phyloP scores from a whole-genome alignment of 1,140 invertebrate species.

The Drosophila pseudoananassae region DNA sequence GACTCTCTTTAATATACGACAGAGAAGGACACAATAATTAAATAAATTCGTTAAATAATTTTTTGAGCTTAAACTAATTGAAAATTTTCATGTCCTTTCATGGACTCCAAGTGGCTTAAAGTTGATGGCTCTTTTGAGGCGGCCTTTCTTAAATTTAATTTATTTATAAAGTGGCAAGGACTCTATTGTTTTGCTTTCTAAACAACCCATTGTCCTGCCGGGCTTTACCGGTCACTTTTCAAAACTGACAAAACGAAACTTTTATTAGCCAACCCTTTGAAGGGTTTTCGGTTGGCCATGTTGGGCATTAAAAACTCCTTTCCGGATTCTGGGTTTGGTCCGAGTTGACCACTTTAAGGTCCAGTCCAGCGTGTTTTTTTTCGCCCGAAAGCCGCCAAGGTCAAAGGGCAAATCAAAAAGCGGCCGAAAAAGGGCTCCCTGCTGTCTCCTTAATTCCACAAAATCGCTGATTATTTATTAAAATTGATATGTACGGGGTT shows the following conservation, averaged over 20 bases:
- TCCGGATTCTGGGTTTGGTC: background rate
- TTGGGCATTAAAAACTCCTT: background rate
- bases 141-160: background rate
- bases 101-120: background rate
- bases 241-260: slow-evolving; percentile 19
- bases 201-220: background rate
- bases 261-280: slow-evolving; percentile 22
- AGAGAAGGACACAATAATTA: background rate
- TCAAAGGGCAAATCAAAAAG: slow-evolving; percentile 5
- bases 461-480: slow-evolving; percentile 32
- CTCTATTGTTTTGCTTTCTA: background rate
- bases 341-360: slow-evolving; percentile 1
- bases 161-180: background rate
- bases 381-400: slow-evolving; percentile 5
- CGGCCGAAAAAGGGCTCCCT: background rate
- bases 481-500: slow-evolving; percentile 17
- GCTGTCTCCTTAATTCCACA: background rate
- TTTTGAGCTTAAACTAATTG: background rate
- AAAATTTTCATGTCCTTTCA: background rate
- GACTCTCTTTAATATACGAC: background rate
- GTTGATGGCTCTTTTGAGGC: background rate
- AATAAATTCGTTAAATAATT: background rate
- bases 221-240: slow-evolving; percentile 18
- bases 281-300: slow-evolving; percentile 17
- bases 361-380: background rate